A percentile compares a stretch with the other conserved stretches of the same genome.
Conservation (phyloP, 2,797 vertebrate genomes). For the Melopsittacus undulatus region DNA sequence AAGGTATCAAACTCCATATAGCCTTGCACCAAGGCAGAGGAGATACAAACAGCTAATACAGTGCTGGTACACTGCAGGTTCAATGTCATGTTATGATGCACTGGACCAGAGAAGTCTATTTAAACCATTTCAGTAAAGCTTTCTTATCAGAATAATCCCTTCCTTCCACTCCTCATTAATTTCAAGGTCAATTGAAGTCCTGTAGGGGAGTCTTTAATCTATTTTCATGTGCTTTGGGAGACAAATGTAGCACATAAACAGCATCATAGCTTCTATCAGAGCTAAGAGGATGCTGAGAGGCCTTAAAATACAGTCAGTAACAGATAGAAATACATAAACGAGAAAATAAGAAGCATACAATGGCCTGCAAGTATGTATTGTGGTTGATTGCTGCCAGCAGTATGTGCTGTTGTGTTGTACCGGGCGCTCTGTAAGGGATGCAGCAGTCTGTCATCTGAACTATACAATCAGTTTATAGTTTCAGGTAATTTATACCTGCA, state of each 20-base stretch:
- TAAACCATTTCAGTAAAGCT: background rate
- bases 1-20: background rate
- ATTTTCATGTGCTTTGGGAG: background rate
- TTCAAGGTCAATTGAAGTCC: background rate
- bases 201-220: background rate
- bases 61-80: background rate
- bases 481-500: constrained; percentile 22
- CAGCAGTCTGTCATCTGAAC: background rate
- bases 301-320: background rate
- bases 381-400: background rate
- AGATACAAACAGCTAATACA: background rate
- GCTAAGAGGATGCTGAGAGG: background rate
- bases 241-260: background rate
- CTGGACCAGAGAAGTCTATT: background rate
- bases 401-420: background rate
- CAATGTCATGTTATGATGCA: background rate
- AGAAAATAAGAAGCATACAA: background rate
- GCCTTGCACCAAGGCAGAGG: background rate
- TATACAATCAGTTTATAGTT: constrained; percentile 21
- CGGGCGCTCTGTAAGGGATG: background rate
- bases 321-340: background rate
- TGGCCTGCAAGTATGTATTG: background rate
- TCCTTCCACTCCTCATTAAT: background rate
- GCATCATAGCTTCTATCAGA: background rate
- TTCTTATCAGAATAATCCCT: background rate